These are phyloP conservation scores for Drosophila pruinosa DNA, from an alignment of 1,140 invertebrate genomes.

Conservation along the genomic window DNA sequence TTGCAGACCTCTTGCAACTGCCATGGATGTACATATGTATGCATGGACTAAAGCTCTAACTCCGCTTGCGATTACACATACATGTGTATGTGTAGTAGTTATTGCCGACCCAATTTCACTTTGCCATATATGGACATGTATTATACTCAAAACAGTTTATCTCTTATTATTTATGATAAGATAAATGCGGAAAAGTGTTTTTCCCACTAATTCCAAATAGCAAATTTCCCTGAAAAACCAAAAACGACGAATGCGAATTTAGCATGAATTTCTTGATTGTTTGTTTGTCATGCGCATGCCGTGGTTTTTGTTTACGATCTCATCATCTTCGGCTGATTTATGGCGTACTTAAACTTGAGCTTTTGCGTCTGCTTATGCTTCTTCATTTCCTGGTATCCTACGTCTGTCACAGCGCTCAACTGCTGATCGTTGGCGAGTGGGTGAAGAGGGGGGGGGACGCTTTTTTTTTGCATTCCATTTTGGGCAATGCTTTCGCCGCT, in stretches of 20 bases:
- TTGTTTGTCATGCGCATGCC: background rate
- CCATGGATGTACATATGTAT: too few relatives aligned
- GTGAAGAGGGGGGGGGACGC: background rate
- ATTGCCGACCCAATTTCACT: too few relatives aligned
- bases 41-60: too few relatives aligned
- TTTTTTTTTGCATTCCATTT: conserved; percentile 51
- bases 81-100: too few relatives aligned
- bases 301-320: background rate
- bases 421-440: too few relatives aligned
- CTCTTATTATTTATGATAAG: background rate
- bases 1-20: too few relatives aligned
- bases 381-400: conserved; percentile 9
- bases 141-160: conserved; percentile 3
- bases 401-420: background rate
- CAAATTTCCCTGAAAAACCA: background rate
- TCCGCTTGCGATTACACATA: too few relatives aligned
- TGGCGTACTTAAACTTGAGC: background rate
- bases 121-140: background rate
- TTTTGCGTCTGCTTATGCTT: too few relatives aligned
- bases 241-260: background rate
- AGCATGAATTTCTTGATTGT: background rate
- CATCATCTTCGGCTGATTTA: conserved; percentile 1
- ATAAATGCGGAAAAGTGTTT: background rate
- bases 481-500: conserved; percentile 14
- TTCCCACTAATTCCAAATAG: background rate